Evolutionary conservation across 2,888 invertebrate genomes (phyloP), one percentile per base, ranked within the genome.

Genomic region (Tortricodes alternella): DNA sequence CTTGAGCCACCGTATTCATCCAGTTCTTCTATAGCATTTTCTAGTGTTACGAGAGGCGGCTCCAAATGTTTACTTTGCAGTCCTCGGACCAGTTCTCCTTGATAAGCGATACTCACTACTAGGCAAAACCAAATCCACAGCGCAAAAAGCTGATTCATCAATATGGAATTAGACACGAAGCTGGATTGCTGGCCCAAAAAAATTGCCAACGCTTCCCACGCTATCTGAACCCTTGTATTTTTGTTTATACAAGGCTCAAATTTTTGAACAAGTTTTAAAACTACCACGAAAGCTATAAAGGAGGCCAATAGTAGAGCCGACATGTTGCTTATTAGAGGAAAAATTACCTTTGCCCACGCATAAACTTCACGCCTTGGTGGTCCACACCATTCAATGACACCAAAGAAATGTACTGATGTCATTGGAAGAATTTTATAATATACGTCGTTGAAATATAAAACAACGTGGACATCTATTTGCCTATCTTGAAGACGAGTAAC

Each of bases 101-200:
- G 80, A 57, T 83, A 84, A 19, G 64, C 74, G n/a, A 80, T 76
- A 15, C 82, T 76, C n/a, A 81, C 63, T 15, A 86, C 60, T 15
- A 82, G 66, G 52, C 79, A 78, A 61, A 74, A 83, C 82, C 83
- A 84, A 61, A 86, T 67, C 85, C 85, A 86, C 11, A 78, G 48
- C 1, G 74, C 53, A 51, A 76, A 79, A 3, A 80, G 61, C 46
- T 38, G 64, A 52, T 84, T 84, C 2, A 72, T 56, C 0, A 78
- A 44, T 56, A 65, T 67, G 15, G 72, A 73, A 27, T 70, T 70
- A 0, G 78, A 74, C 46, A 67, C 60, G 41, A 78, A 76, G 9
- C 66, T 70, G 0, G 70, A 65, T 41, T 62, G 62, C 60, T 82
- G 79, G 0, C 84, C 83, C n/a, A 85, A 60, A 58, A 83, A 77